These are phyloP conservation scores for Ellobium chinense DNA, from an alignment of 2,888 invertebrate species.

Conservation along the genomic window DNA sequence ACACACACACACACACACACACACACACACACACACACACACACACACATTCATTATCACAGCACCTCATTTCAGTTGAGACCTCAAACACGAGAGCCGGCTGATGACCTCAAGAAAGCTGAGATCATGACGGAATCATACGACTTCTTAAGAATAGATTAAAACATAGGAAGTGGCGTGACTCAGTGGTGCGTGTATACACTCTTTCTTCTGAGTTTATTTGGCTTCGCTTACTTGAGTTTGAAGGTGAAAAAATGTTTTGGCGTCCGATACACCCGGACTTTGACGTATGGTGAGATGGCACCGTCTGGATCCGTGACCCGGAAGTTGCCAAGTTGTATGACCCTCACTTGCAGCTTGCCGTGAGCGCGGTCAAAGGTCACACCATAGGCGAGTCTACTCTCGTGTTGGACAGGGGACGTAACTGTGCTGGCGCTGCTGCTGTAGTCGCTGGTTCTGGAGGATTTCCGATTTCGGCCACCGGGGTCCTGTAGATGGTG, in stretches of 20 bases:
- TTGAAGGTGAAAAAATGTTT: conserved; percentile 65
- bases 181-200: no score
- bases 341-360: conserved; percentile 59
- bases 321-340: conserved; percentile 60
- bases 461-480: conserved; percentile 19
- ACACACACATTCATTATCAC: background rate
- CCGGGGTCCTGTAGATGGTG: background rate
- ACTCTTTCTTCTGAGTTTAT: no score
- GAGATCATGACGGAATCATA: no score
- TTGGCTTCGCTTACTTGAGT: conserved; percentile 40
- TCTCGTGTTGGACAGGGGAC: conserved; percentile 42
- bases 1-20: conserved; percentile 23
- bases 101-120: no score
- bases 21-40: conserved; percentile 20
- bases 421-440: conserved; percentile 26
- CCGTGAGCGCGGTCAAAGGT: conserved; percentile 58
- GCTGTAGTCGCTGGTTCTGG: conserved; percentile 49
- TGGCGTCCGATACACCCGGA: conserved; percentile 61
- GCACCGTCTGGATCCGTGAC: conserved; percentile 54
- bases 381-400: conserved; percentile 59
- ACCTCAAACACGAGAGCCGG: no score
- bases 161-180: no score
- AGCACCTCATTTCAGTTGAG: background rate
- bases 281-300: conserved; percentile 67
- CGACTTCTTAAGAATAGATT: no score